Conservation (phyloP, 1,140 invertebrate species). For the Leptinotarsa undecemlineata region DNA sequence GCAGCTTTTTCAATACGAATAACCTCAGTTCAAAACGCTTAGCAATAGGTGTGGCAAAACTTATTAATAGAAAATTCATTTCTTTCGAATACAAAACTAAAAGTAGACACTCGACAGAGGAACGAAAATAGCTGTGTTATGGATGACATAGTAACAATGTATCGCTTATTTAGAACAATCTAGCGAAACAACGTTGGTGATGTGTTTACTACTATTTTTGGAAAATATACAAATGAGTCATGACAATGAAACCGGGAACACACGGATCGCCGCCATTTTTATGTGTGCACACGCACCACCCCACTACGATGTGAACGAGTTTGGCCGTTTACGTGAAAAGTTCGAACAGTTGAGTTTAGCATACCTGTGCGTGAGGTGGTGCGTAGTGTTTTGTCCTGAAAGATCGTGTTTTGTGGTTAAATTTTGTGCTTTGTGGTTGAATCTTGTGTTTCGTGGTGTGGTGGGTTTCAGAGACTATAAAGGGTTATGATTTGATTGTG, state of each 20-base stretch:
- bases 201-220: conserved; percentile 10
- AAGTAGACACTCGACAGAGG: background rate
- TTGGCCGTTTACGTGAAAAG: background rate
- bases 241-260: conserved; percentile 13
- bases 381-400: background rate
- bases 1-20: background rate
- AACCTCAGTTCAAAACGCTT: too few species aligned
- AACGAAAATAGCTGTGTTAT: background rate
- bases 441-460: background rate
- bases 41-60: background rate
- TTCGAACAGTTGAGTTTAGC: background rate
- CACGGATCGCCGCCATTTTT: conserved; percentile 12
- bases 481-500: background rate
- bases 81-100: conserved; percentile 1
- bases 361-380: conserved; percentile 7
- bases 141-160: background rate
- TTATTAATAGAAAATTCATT: conserved; percentile 5
- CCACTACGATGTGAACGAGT: conserved; percentile 15
- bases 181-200: conserved; percentile 15
- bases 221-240: conserved; percentile 13
- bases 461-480: background rate
- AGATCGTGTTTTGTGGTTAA: background rate
- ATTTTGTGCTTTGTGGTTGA: background rate
- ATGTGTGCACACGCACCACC: conserved; percentile 11
- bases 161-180: background rate